phyloP scores from a whole-genome alignment of 2,113 vertebrate genomes.

The Plestiodon gilberti region DNA sequence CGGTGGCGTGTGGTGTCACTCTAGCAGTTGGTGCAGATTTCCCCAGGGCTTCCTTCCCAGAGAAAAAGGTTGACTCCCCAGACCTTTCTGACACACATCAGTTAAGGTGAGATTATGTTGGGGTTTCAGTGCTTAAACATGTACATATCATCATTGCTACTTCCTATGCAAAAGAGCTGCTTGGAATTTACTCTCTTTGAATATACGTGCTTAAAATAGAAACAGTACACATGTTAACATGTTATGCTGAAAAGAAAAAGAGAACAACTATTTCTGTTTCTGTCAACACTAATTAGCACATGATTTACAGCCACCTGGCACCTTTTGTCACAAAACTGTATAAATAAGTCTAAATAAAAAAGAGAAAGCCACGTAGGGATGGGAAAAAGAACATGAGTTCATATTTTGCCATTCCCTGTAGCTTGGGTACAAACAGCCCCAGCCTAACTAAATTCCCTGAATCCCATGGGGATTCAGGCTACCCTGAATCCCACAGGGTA shows the following conservation, averaged over 20 bases:
- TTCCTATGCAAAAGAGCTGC: background rate
- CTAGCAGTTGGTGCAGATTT: too few species aligned
- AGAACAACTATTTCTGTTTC: conserved; percentile 38
- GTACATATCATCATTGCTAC: background rate
- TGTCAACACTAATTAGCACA: conserved; percentile 38
- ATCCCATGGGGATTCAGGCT: too few species aligned
- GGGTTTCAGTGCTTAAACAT: background rate
- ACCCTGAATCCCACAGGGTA: too few species aligned
- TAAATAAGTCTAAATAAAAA: conserved; percentile 17
- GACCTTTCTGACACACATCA: background rate
- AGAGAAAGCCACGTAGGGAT: background rate
- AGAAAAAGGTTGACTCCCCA: background rate
- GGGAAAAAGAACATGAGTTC: background rate
- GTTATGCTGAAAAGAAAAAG: conserved; percentile 10
- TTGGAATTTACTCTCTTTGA: background rate
- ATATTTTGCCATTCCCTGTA: background rate
- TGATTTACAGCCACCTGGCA: conserved; percentile 39
- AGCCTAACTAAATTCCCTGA: too few species aligned
- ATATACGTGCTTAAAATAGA: conserved; percentile 9
- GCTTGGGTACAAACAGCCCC: background rate
- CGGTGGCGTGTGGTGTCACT: background rate
- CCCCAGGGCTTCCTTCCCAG: background rate
- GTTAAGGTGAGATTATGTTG: background rate
- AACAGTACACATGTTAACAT: conserved; percentile 7
- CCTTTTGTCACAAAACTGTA: conserved; percentile 25